Conservation (phyloP, 2,797 vertebrate species). For the Pristis pectinata region DNA sequence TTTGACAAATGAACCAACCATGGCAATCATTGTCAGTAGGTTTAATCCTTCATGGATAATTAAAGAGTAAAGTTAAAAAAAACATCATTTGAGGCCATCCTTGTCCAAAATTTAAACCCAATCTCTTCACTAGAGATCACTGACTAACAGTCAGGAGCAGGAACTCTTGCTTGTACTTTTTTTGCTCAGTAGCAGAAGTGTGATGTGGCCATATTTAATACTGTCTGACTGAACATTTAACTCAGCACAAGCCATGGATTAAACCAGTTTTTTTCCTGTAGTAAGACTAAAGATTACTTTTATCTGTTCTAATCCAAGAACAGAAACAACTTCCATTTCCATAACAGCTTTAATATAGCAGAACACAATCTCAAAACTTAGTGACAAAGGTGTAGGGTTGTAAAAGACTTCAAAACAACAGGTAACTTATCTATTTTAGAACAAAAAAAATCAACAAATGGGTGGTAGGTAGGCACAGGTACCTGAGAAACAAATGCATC, state of each 20-base stretch:
- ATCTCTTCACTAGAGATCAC: not conserved
- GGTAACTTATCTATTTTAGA: not conserved
- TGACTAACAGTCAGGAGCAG: not conserved
- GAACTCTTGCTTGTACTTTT: not conserved
- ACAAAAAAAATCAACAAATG: not conserved
- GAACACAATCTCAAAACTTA: not conserved
- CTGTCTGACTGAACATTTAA: not conserved
- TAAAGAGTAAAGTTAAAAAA: not conserved
- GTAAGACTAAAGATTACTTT: not conserved
- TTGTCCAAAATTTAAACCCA: not conserved
- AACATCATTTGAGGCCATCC: not conserved
- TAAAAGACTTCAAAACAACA: not conserved
- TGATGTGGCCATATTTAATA: not conserved
- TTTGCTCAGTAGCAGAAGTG: not conserved
- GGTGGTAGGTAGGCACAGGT: not conserved
- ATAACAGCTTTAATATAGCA: not conserved
- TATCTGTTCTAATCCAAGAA: not conserved
- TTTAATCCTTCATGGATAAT: not conserved
- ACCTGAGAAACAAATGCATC: not conserved
- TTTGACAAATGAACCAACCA: not conserved
- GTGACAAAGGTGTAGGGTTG: not conserved
- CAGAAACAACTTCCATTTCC: not conserved
- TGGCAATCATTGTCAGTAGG: not conserved
- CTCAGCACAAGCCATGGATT: not conserved
- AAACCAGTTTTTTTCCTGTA: not conserved